Conservation (phyloP, 2,888 invertebrate genomes). For the Limnephilus rhombicus region DNA sequence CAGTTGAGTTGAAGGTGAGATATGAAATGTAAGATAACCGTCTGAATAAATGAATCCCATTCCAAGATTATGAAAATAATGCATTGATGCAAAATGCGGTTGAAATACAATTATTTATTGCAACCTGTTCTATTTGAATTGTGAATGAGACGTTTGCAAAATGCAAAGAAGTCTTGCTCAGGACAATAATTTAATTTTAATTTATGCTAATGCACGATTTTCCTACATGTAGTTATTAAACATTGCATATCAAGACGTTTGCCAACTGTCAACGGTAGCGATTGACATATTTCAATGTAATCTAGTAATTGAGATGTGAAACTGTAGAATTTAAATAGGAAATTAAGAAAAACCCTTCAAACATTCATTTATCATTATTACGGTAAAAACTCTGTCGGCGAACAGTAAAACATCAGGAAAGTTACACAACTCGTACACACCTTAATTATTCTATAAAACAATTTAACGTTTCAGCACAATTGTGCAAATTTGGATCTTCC, state of each 20-base stretch:
- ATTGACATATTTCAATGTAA: background rate
- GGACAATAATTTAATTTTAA: constrained; percentile 17
- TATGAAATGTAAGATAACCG: background rate
- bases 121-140: constrained; percentile 7
- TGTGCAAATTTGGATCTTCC: background rate
- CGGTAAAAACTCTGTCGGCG: background rate
- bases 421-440: background rate
- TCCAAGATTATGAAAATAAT: constrained; percentile 6
- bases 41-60: constrained; percentile 3
- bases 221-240: background rate
- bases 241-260: background rate
- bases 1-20: background rate
- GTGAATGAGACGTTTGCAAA: constrained; percentile 30
- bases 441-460: background rate
- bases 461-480: background rate
- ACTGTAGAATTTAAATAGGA: background rate
- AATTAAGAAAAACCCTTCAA: background rate
- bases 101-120: constrained; percentile 34
- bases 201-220: background rate
- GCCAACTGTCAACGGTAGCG: background rate
- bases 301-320: background rate
- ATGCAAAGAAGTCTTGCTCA: background rate
- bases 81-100: constrained; percentile 25
- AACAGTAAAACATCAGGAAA: background rate
- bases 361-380: background rate